These are phyloP conservation scores for Epistrophe grossulariae DNA, from an alignment of 2,888 invertebrate species.

Conservation along the genomic window DNA sequence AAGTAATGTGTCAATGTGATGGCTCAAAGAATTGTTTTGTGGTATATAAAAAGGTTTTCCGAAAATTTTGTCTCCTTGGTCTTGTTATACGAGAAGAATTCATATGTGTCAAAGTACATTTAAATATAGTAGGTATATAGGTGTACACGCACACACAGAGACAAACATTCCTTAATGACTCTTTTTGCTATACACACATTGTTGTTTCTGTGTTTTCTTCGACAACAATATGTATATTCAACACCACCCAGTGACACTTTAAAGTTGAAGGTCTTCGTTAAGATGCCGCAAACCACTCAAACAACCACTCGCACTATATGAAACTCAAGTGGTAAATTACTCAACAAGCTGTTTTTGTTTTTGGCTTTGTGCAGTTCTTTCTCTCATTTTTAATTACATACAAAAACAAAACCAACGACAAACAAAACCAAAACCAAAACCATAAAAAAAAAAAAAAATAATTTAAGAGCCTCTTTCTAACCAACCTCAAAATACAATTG, in stretches of 20 bases:
- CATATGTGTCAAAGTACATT: constrained; percentile 21
- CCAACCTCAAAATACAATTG: constrained; percentile 83
- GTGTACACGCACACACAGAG: neutral
- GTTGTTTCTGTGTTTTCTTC: constrained; percentile 50
- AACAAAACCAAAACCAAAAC: neutral
- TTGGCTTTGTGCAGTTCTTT: neutral
- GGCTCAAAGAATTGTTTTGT: constrained; percentile 35
- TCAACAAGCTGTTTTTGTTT: constrained; percentile 39
- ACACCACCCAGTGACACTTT: constrained; percentile 51
- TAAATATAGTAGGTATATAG: neutral
- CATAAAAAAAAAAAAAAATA: neutral
- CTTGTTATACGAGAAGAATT: constrained; percentile 35
- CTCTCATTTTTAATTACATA: constrained; percentile 42
- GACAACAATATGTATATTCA: constrained; percentile 49
- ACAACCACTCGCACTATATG: constrained; percentile 20
- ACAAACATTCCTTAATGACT: constrained; percentile 52
- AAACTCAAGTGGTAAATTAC: constrained; percentile 57
- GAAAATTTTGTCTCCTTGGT: constrained; percentile 7
- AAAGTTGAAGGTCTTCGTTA: constrained; percentile 73
- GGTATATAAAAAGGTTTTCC: neutral
- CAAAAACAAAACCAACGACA: neutral
- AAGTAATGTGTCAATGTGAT: constrained; percentile 73
- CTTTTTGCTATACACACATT: constrained; percentile 23
- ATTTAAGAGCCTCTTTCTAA: constrained; percentile 68
- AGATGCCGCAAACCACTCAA: constrained; percentile 62